Evolutionary conservation across 1,140 invertebrate species (phyloP).

Genomic region (Hyles euphorbiae): DNA sequence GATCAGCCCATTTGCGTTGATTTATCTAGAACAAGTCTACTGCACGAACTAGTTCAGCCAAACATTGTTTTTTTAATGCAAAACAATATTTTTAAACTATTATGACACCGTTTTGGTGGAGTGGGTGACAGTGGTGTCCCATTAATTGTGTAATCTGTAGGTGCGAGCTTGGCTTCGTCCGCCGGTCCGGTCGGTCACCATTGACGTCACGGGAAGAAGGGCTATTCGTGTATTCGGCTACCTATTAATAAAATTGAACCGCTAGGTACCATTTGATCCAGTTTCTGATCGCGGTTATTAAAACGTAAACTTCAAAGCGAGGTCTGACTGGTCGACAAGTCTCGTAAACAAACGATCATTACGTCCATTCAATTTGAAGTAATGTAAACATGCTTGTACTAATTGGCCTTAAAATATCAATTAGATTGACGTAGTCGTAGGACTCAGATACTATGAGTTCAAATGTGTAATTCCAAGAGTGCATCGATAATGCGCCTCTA

Average conservation of each 20-base stretch:
- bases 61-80: constrained; percentile 9
- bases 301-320: constrained; percentile 14
- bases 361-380: not conserved
- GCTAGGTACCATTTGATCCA: constrained; percentile 16
- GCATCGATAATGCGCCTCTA: no score
- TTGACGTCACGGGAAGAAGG: constrained; percentile 58
- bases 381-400: no score
- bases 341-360: constrained; percentile 6
- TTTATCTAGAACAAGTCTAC: constrained; percentile 6
- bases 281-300: constrained; percentile 13
- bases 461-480: no score
- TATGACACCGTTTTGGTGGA: constrained; percentile 32
- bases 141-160: constrained; percentile 38
- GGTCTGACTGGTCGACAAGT: constrained; percentile 1
- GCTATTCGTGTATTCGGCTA: constrained; percentile 54
- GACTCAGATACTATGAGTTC: no score
- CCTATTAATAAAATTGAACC: constrained; percentile 58
- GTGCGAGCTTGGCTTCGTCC: constrained; percentile 42
- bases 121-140: constrained; percentile 39
- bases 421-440: no score
- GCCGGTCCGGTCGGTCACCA: constrained; percentile 14
- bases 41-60: constrained; percentile 13
- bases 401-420: no score
- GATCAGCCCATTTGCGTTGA: not conserved
- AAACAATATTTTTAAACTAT: constrained; percentile 38